A percentile compares a stretch with the other conserved stretches of the same genome.
Evolutionary conservation across 2,888 invertebrate species (phyloP).

Genomic region (Syritta pipiens): DNA sequence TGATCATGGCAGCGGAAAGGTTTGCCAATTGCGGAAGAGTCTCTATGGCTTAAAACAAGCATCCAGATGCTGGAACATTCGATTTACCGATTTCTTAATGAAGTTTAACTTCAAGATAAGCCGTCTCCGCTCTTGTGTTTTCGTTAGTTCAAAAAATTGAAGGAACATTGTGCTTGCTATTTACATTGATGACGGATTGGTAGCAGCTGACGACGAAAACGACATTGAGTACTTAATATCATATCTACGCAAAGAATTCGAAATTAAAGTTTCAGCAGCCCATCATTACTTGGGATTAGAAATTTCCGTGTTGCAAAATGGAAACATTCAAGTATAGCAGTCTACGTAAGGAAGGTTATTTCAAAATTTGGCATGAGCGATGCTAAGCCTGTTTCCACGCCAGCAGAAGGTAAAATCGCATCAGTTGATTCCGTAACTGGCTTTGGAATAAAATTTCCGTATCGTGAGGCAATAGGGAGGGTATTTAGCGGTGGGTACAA

Average conservation of each 20-base stretch:
- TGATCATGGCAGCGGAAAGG: constrained; percentile 62
- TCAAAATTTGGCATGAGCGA: constrained; percentile 16
- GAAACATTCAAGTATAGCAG: constrained; percentile 56
- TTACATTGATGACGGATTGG: constrained; percentile 72
- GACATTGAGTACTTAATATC: constrained; percentile 5
- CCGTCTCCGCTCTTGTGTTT: constrained; percentile 71
- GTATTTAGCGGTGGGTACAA: constrained; percentile 36
- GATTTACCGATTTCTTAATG: constrained; percentile 66
- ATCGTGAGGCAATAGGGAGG: constrained; percentile 37
- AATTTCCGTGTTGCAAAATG: background rate
- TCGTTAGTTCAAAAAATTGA: constrained; percentile 58
- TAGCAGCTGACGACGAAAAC: constrained; percentile 50
- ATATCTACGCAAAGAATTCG: constrained; percentile 18
- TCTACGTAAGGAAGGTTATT: too few relatives aligned
- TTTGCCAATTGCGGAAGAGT: constrained; percentile 69
- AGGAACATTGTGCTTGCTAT: constrained; percentile 66
- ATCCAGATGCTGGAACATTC: constrained; percentile 70
- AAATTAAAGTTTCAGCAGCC: constrained; percentile 10
- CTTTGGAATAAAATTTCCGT: constrained; percentile 1
- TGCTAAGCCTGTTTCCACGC: constrained; percentile 23
- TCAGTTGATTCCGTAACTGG: background rate
- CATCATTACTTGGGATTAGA: constrained; percentile 15
- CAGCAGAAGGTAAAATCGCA: background rate
- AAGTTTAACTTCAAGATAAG: constrained; percentile 68
- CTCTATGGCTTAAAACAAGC: constrained; percentile 71